These are phyloP conservation scores for Pammene fasciana DNA, from an alignment of 2,888 invertebrate species.

Conservation along the genomic window DNA sequence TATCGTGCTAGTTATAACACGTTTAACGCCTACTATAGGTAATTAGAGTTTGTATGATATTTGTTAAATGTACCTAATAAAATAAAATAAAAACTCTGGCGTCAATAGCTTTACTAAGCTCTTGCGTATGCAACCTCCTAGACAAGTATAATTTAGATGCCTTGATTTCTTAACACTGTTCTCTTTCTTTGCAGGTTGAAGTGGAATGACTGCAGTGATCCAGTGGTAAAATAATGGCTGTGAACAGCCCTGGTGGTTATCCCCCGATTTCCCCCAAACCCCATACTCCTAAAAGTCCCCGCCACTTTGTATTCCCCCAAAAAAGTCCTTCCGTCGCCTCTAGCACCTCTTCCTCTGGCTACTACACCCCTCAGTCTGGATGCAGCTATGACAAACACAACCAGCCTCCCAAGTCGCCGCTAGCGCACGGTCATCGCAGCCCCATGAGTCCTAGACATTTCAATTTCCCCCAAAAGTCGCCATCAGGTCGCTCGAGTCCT, in stretches of 20 bases:
- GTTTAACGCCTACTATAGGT: too few species aligned
- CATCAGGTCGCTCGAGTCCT: slow-evolving; percentile 75
- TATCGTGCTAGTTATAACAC: too few species aligned
- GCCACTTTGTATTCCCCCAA: slow-evolving; percentile 81
- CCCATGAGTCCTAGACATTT: slow-evolving; percentile 85
- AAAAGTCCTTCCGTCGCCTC: slow-evolving; percentile 81
- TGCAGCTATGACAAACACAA: slow-evolving; percentile 77
- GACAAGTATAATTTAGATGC: too few species aligned
- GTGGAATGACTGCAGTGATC: slow-evolving; percentile 60
- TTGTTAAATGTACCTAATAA: too few species aligned
- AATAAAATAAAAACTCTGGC: too few species aligned
- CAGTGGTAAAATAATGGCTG: slow-evolving; percentile 74
- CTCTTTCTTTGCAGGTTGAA: slow-evolving; percentile 65
- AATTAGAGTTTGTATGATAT: too few species aligned
- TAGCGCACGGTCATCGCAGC: slow-evolving; percentile 82
- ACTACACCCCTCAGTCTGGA: slow-evolving; percentile 82
- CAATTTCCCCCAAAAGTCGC: slow-evolving; percentile 80
- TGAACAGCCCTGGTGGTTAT: slow-evolving; percentile 84
- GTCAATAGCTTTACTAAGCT: too few species aligned
- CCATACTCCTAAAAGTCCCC: slow-evolving; percentile 81
- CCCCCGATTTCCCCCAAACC: slow-evolving; percentile 83
- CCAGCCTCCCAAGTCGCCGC: slow-evolving; percentile 76
- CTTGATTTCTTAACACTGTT: slow-evolving; percentile 5
- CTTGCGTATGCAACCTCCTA: too few species aligned
- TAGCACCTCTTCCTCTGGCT: slow-evolving; percentile 81